Conservation (phyloP, 2,797 vertebrate species). For the Anolis apletophallus region DNA sequence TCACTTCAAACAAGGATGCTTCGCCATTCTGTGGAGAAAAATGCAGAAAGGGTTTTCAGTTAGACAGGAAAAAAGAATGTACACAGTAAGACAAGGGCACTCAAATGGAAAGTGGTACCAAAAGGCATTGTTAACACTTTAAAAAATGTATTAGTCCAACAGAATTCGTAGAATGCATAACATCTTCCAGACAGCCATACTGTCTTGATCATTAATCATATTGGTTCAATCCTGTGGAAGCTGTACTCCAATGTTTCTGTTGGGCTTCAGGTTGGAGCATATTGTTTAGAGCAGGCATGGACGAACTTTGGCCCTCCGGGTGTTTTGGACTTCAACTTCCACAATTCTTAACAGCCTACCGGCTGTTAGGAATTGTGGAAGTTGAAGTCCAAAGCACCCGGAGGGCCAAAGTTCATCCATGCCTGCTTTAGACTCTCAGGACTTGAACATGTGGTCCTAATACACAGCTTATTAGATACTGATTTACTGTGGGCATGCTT, state of each 20-base stretch:
- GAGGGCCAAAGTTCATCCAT: too few relatives aligned
- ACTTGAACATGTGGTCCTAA: neutral
- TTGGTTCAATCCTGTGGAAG: neutral
- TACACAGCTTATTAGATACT: too few relatives aligned
- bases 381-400: too few relatives aligned
- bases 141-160: neutral
- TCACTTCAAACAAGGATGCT: constrained; percentile 97
- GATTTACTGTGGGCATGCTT: neutral
- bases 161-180: neutral
- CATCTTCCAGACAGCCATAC: neutral
- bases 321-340: too few relatives aligned
- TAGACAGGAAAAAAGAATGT: neutral
- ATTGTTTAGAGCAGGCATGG: neutral
- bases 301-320: too few relatives aligned
- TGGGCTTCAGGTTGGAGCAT: neutral
- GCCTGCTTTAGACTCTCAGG: neutral
- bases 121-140: neutral
- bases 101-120: neutral
- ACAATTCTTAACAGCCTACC: too few relatives aligned
- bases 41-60: neutral
- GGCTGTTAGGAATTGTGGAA: too few relatives aligned
- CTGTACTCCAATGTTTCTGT: neutral
- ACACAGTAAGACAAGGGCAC: neutral
- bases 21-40: constrained; percentile 88
- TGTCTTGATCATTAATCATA: neutral